Evolutionary conservation across 2,797 vertebrate species (phyloP).

Genomic region (Lacerta viridis): DNA sequence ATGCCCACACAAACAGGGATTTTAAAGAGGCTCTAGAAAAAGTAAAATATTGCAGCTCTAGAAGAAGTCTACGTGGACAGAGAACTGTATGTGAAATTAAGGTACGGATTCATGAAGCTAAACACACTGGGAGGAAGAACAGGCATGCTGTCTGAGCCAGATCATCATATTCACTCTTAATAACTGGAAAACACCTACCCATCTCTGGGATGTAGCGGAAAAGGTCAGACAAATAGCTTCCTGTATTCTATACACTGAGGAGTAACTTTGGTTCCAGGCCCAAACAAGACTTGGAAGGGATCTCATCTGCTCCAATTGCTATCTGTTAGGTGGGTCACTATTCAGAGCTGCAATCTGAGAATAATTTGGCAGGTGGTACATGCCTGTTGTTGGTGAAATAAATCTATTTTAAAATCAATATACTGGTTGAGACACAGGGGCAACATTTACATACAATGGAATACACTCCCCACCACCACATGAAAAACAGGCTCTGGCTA

Average conservation of each 20-base stretch:
- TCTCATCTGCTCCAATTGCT: background rate
- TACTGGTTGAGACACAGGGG: background rate
- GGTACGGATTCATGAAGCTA: background rate
- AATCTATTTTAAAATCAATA: background rate
- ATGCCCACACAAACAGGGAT: constrained; percentile 39
- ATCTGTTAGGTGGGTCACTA: too few species aligned
- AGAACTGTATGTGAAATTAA: background rate
- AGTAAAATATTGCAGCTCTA: constrained; percentile 37
- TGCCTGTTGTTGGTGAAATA: background rate
- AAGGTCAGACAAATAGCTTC: background rate
- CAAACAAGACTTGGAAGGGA: background rate
- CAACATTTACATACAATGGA: background rate
- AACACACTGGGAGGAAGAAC: background rate
- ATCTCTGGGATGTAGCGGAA: background rate
- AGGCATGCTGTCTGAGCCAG: background rate
- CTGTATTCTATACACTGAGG: too few species aligned
- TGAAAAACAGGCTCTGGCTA: background rate
- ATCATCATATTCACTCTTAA: background rate
- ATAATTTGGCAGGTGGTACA: background rate
- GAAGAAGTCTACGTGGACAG: constrained; percentile 23
- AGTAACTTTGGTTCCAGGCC: background rate
- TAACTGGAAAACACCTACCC: background rate
- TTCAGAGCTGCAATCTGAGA: background rate
- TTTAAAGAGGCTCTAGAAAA: constrained; percentile 56
- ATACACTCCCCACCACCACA: background rate